A percentile compares a stretch with the other conserved stretches of the same genome.
Conservation (phyloP, 2,113 vertebrate species). For the Thermophis baileyi region DNA sequence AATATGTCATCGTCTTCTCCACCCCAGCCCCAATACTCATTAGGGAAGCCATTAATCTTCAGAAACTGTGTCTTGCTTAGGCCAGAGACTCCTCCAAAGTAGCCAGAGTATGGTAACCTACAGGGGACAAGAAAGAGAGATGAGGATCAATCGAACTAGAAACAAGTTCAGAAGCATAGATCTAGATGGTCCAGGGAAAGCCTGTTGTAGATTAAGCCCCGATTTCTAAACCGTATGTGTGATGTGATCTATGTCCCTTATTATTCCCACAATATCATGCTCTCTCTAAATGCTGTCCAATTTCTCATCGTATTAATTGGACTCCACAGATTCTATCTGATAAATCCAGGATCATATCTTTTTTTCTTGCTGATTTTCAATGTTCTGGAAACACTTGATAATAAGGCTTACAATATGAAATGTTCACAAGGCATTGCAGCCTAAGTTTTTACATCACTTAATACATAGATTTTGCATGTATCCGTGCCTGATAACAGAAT, state of each 20-base stretch:
- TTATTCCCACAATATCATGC: neutral
- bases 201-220: neutral
- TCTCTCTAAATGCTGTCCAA: neutral
- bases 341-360: no score
- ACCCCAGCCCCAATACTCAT: slow-evolving; percentile 99
- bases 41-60: slow-evolving; percentile 98
- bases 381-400: no score
- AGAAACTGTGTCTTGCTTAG: slow-evolving; percentile 96
- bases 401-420: neutral
- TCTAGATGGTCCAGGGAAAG: neutral
- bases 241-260: neutral
- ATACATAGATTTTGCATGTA: neutral
- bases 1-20: slow-evolving; percentile 99
- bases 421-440: neutral
- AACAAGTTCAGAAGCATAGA: neutral
- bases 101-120: slow-evolving; percentile 94
- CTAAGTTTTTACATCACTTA: neutral
- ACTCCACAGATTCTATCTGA: neutral
- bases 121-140: neutral
- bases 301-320: neutral
- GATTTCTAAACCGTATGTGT: neutral
- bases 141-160: neutral
- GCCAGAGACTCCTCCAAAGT: slow-evolving; percentile 96
- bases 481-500: neutral
- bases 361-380: neutral